Conservation (phyloP, 2,113 vertebrate species). For the Ibidorhyncha struthersii region DNA sequence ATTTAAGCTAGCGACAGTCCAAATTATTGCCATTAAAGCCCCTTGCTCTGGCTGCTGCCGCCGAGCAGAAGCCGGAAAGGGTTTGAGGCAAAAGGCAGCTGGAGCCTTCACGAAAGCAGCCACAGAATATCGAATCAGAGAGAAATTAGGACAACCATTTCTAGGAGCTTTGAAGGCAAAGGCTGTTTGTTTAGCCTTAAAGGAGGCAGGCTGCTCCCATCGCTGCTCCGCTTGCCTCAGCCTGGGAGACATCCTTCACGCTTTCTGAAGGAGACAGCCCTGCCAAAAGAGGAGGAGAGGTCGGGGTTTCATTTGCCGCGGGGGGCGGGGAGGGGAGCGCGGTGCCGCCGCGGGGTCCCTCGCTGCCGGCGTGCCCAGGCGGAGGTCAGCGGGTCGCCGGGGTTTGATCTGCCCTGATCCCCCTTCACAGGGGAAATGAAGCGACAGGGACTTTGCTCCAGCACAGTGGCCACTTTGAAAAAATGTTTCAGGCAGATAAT, state of each 20-base stretch:
- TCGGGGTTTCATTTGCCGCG: background rate
- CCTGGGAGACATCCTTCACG: background rate
- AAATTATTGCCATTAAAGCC: background rate
- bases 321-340: background rate
- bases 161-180: background rate
- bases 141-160: background rate
- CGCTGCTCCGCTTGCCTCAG: background rate
- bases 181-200: conserved; percentile 4
- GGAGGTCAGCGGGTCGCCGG: background rate
- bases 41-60: background rate
- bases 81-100: background rate
- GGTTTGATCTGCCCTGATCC: conserved; percentile 63
- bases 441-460: conserved; percentile 76
- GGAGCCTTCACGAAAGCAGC: background rate
- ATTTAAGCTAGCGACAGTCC: background rate
- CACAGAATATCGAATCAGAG: background rate
- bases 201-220: conserved; percentile 11
- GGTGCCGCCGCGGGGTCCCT: background rate
- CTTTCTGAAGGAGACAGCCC: background rate
- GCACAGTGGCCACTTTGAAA: conserved; percentile 79
- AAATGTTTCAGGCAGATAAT: conserved; percentile 77
- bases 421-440: conserved; percentile 72
- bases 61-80: background rate
- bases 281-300: background rate
- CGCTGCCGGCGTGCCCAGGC: background rate